These are phyloP conservation scores for Pyrrhia umbra DNA, from an alignment of 2,888 invertebrate species.

Conservation along the genomic window DNA sequence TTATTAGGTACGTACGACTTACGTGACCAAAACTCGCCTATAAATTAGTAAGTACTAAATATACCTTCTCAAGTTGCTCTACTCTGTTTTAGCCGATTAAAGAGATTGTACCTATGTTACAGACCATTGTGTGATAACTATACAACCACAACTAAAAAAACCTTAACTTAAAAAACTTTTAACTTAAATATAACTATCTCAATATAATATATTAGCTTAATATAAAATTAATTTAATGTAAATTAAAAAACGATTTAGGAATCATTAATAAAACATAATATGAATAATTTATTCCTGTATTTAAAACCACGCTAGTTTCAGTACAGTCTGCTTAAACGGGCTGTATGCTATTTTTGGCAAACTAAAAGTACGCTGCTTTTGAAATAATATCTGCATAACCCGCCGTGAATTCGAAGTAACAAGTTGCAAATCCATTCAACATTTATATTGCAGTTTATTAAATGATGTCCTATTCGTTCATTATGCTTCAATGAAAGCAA, in stretches of 20 bases:
- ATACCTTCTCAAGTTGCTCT: too few relatives aligned
- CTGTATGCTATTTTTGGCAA: conserved; percentile 10
- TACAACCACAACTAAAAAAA: too few relatives aligned
- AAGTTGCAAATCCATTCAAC: conserved; percentile 32
- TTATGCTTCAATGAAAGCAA: not conserved
- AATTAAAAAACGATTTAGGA: conserved; percentile 30
- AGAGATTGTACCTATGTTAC: too few relatives aligned
- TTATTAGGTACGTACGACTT: too few relatives aligned
- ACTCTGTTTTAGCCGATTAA: too few relatives aligned
- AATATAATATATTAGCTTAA: not conserved
- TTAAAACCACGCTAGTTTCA: conserved; percentile 1
- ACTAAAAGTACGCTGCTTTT: conserved; percentile 22
- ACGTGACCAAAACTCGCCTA: too few relatives aligned
- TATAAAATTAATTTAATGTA: conserved; percentile 18
- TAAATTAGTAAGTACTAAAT: too few relatives aligned
- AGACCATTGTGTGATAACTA: too few relatives aligned
- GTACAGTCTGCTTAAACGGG: conserved; percentile 4
- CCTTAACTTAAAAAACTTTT: not conserved
- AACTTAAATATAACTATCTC: not conserved
- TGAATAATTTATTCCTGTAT: conserved; percentile 17
- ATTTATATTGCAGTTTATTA: conserved; percentile 6
- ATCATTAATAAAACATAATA: conserved; percentile 12
- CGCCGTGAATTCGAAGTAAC: conserved; percentile 28
- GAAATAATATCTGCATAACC: conserved; percentile 30
- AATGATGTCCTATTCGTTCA: not conserved